Base-by-base conservation (phyloP, 2,888 invertebrate species). In the Zeuzera pyrina region DNA sequence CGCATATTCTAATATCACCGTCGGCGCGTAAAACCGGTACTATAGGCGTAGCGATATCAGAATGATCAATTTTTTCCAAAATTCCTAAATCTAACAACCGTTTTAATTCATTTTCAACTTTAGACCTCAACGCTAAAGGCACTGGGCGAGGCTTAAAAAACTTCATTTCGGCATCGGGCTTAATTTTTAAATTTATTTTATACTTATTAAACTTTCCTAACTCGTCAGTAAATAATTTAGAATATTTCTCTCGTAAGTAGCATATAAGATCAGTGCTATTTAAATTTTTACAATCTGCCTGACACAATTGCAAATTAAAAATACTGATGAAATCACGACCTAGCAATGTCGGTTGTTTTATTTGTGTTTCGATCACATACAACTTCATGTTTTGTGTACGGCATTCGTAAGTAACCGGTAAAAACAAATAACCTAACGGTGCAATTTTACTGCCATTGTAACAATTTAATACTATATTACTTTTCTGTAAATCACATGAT, bases 61-160 rank as follows among this genome's bases (percentile, higher is more conserved):
- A 24, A 24, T 34, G 25, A 7, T 41, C 36, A 4, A 40, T 13
- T 24, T 30, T 33, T 15, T 39, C 43, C 14, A 40, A 19, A 30
- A 36, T 36, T 21, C 36, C 43, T 32, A 39, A 35, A 3, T 32
- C 28, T n/a, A 35, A 4, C 8, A 43, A 31, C 10, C 36, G 24
- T 1, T 41, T n/a, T 11, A 43, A 16, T 28, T 38, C 36, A 2
- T 32, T n/a, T 22, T 43, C 38, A 2, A 42, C 38, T 29, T 42
- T 42, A 1, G 25, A 12, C 28, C 32, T 36, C n/a, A 43, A 34
- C 1, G 38, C 40, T 16, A 40, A 30, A 1, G 43, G 36, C 6
- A 38, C 36, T 3, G 39, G 16, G 3, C 40, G 21, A 3, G 36
- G 36, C 15, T 43, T 40, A 24, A 38, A 43, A 33, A 43, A 38